These are phyloP conservation scores for Bellardia pandia DNA, from an alignment of 2,888 invertebrate genomes.

Conservation along the genomic window DNA sequence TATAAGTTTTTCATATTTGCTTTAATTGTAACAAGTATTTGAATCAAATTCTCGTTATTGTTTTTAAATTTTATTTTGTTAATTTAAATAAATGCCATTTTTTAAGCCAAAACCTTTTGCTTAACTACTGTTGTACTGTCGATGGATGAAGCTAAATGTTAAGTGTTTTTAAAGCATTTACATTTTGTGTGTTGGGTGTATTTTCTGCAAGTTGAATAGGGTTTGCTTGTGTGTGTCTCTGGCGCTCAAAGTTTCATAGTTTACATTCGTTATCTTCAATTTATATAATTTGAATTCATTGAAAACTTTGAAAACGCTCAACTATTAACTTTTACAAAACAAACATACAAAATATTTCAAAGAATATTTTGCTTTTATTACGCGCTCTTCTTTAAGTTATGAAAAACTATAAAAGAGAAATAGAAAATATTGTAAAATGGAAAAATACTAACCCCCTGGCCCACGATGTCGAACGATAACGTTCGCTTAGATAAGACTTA, in stretches of 20 bases:
- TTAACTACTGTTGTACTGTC: not conserved
- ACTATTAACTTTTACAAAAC: constrained; percentile 28
- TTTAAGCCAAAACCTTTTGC: not conserved
- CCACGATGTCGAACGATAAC: too few species aligned
- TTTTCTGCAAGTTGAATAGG: not conserved
- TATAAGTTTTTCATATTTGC: not conserved
- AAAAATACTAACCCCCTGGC: too few species aligned
- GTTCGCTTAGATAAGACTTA: too few species aligned
- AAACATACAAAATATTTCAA: constrained; percentile 28
- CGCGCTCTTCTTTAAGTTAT: not conserved
- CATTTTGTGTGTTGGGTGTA: constrained; percentile 23
- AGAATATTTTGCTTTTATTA: constrained; percentile 5
- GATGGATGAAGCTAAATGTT: not conserved
- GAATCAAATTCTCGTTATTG: not conserved
- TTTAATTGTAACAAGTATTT: too few species aligned
- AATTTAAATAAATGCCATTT: not conserved
- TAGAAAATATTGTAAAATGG: not conserved
- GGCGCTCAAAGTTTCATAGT: not conserved
- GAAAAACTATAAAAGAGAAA: not conserved
- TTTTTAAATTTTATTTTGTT: not conserved
- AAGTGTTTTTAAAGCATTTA: constrained; percentile 6
- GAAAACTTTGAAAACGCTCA: constrained; percentile 25
- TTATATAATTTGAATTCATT: constrained; percentile 31
- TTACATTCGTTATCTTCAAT: constrained; percentile 26
- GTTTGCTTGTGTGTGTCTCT: not conserved